A percentile compares a stretch with the other conserved stretches of the same genome.
phyloP scores from a whole-genome alignment of 2,113 vertebrate species.

The Entelurus aequoreus region DNA sequence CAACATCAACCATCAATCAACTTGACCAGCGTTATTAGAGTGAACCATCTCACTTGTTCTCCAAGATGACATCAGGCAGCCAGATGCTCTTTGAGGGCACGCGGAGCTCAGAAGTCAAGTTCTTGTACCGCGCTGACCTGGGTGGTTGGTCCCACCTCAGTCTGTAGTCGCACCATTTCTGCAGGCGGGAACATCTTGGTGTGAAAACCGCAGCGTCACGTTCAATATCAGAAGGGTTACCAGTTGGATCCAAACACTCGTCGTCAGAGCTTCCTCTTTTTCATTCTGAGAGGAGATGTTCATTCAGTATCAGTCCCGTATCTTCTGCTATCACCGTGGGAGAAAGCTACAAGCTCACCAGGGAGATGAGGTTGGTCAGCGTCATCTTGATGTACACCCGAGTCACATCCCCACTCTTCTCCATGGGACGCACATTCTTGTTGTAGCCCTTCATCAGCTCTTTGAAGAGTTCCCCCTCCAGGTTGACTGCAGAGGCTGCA shows the following conservation, averaged over 20 bases:
- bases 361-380: constrained; percentile 93
- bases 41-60: constrained; percentile 83
- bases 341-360: constrained; percentile 68
- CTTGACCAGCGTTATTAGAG: not conserved
- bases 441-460: constrained; percentile 86
- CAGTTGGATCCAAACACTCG: constrained; percentile 94
- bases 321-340: not conserved
- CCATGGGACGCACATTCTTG: constrained; percentile 76
- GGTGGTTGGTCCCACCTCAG: constrained; percentile 78
- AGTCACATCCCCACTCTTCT: constrained; percentile 70
- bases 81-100: constrained; percentile 89
- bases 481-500: constrained; percentile 71
- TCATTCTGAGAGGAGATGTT: constrained; percentile 76
- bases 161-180: constrained; percentile 91
- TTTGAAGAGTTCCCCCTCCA: constrained; percentile 82
- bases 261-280: constrained; percentile 87
- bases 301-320: not conserved
- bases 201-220: not conserved
- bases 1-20: not conserved
- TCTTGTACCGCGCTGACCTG: constrained; percentile 66
- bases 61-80: constrained; percentile 86
- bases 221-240: constrained; percentile 61
- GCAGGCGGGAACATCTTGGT: constrained; percentile 5
- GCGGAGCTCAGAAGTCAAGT: constrained; percentile 74
- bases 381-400: constrained; percentile 88